Base-by-base conservation (phyloP, 2,113 vertebrate species). In the Hypanus sabinus region DNA sequence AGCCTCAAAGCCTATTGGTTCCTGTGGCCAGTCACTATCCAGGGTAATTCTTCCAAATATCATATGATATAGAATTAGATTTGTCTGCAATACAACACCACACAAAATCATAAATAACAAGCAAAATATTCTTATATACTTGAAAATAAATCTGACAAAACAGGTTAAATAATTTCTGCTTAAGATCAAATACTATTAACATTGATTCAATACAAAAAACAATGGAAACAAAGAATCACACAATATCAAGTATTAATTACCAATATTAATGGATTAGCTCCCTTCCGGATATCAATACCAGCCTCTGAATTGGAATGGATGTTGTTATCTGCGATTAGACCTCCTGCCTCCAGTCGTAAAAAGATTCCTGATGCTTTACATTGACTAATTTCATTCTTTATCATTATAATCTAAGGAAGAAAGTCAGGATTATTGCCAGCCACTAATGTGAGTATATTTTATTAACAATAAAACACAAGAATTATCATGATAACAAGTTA, bases 271-370 rank as follows among this genome's bases (percentile, higher is more conserved):
- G 97, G 97, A 94, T 97, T 97, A 71, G 98, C 97, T 94, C 97
- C 97, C 93, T 98, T 98, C 87, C 96, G 95, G 94, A 98, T 98
- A 96, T 98, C 98, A 91, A 98, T 95, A 0, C 98, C 97, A 0
- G 98, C 98, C 96, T 98, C 97, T 0, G 97, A 97, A 0, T 98
- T 98, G 0, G 97, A 98, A 95, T 98, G 97, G 94, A 98, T 98
- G 94, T 97, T 97, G 96, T 98, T 98, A 94, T 97, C 98, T 0
- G 97, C 98, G 0, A 98, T 97, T 95, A 98, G 96, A 93, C 98
- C 97, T 94, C 97, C 97, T 11, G 96, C 97, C 0, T 97, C 98
- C 83, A 98, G 96, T n/a, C 97, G 97, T 68, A 98, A 95, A 95
- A 98, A 98, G 94, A 98, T 96, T 73, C 98, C 97, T 0, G 98